Base-by-base conservation (phyloP, 2,888 invertebrate species). In the Harpagoxenus sublaevis region DNA sequence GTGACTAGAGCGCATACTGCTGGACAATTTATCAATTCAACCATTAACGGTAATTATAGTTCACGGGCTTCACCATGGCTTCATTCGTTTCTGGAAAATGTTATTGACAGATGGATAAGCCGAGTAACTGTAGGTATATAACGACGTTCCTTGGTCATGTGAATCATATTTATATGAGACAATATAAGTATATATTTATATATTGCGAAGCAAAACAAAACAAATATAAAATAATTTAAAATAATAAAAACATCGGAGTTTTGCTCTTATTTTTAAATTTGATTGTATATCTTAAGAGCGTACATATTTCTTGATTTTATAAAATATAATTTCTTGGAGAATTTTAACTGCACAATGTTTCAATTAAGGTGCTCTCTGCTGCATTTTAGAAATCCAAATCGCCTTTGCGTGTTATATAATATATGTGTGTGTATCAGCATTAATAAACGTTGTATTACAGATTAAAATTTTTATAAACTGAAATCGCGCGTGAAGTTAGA, bases 11-110 rank as follows among this genome's bases (percentile, higher is more conserved):
- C 45, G 79, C 23, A 31, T 48, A 23, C 12, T 57, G 57, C 48
- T 45, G 57, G 35, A 60, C 12, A 79, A 79, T 79, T 79, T 79
- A 71, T 71, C 79, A 71, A 71, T 79, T 71, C 48, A 48, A 51
- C 35, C 60, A 60, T 70, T 71, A 71, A 23, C 35, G 53, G 12
- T 71, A 51, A 39, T 79, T 71, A 71, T 18, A 60, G 48, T 60
- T 71, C n/a, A 31, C 39, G 8, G 31, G 23, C 23, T 23, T 23
- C 23, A n/a, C 15, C n/a, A 28, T 23, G 35, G 23, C 31, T 23
- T 51, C 18, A 55, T 45, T 28, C 28, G 45, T 57, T 78, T 71
- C 35, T 48, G 35, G 18, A 60, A 60, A 70, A 70, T 48, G 18
- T 79, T 79, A 71, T 45, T 65, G 23, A 53, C 35, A 55, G 28